Base-by-base conservation (phyloP, 1,140 invertebrate genomes). In the Euura saliciscinereae region DNA sequence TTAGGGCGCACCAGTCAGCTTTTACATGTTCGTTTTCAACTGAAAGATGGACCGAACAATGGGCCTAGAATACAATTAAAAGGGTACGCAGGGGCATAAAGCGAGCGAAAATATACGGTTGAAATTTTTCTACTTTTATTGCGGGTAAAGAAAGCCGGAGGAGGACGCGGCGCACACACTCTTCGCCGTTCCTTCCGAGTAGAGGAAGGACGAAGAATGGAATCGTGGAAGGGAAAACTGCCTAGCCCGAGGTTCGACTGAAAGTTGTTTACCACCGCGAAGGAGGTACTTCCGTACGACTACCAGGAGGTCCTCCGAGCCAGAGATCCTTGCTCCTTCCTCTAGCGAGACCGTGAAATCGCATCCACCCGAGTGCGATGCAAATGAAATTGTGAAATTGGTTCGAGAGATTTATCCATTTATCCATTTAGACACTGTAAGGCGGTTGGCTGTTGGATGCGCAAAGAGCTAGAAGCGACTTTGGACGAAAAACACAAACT, bases 321-420 rank as follows among this genome's bases (percentile, higher is more conserved):
- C 51, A 8, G 51, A 1, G 3, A n/a, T 59, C 13, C 51, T 8
- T 59, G 51, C 8, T 59, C 13, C 51, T 59, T 8, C 51, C 51
- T n/a, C 51, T 28, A 28, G 51, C 59, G 76, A 73, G 76, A 71
- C 71, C 77, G 64, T 73, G 70, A 74, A 78, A 78, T 80, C 77
- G 71, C 74, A 76, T 80, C 77, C 71, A 70, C 68, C 43, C 71
- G 76, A 73, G 77, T 73, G 72, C 71, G 77, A 82, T 81, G 79
- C 77, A 81, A 81, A 82, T 82, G 80, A 80, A 82, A 82, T 78
- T 75, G 75, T 78, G 80, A 81, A 77, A 82, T 82, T 80, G 78
- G 75, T 80, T 82, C 74, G 72, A 71, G 75, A 81, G 79, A 82
- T 78, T 81, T 79, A 81, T 82, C 76, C 78, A 82, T 78, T 81